Evolutionary conservation across 2,888 invertebrate species (phyloP).

Genomic region (Dicranocentrus wangi): DNA sequence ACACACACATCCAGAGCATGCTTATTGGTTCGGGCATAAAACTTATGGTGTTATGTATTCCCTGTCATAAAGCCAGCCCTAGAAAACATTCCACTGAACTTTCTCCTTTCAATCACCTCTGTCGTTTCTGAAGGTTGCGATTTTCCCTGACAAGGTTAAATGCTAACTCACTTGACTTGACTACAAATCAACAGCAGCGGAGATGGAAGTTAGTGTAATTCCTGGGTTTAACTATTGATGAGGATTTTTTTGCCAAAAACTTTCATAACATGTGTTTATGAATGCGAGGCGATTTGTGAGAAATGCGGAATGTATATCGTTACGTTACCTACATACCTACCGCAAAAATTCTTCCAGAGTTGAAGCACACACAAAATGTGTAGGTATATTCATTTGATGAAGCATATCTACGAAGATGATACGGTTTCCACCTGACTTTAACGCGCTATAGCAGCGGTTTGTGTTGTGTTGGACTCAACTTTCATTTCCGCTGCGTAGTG

Average conservation of each 20-base stretch:
- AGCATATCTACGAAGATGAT: too few relatives aligned
- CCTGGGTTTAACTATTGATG: background rate
- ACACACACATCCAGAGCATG: background rate
- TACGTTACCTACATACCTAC: too few relatives aligned
- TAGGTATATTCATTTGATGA: too few relatives aligned
- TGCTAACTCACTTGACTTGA: constrained; percentile 43
- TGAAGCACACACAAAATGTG: too few relatives aligned
- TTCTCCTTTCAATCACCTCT: constrained; percentile 64
- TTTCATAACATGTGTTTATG: background rate
- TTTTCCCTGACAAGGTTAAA: constrained; percentile 61
- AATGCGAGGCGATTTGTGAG: background rate
- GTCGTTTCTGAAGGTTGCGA: constrained; percentile 55
- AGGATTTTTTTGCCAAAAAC: constrained; percentile 2
- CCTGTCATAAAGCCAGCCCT: constrained; percentile 40
- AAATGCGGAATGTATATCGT: background rate
- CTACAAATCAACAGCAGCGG: constrained; percentile 44
- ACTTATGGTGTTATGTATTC: background rate
- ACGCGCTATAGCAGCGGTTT: background rate
- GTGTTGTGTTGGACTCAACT: constrained; percentile 13
- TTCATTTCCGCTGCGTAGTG: constrained; percentile 19
- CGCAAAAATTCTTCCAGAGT: too few relatives aligned
- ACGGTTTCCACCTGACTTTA: constrained; percentile 49
- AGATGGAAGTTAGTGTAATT: constrained; percentile 37
- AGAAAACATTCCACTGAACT: constrained; percentile 40
- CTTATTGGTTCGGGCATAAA: background rate